A percentile compares a stretch with the other conserved stretches of the same genome.
Evolutionary conservation across 2,113 vertebrate genomes (phyloP).

Genomic region (Suricata suricatta): DNA sequence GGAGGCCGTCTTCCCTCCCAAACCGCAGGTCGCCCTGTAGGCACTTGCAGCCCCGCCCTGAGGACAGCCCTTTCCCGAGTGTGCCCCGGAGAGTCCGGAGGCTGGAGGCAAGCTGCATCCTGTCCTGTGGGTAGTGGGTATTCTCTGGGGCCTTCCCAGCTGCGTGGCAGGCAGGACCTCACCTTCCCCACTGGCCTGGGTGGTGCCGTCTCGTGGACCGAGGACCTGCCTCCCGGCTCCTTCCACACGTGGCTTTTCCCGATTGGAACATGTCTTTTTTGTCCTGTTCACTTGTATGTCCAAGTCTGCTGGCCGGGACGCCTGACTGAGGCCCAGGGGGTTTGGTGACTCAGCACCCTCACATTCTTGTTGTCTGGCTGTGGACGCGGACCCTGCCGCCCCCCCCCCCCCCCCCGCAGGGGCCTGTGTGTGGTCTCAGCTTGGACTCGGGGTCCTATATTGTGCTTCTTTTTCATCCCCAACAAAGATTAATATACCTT

Average conservation of each 20-base stretch:
- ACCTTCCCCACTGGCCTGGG: not conserved
- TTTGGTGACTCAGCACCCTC: not conserved
- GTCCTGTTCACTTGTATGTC: not conserved
- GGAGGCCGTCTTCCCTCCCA: not conserved
- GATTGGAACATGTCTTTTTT: not conserved
- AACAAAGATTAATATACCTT: not conserved
- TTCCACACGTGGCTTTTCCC: not conserved
- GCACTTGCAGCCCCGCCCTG: not conserved
- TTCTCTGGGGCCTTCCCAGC: not conserved
- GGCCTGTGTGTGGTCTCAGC: not conserved
- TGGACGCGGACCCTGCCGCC: not conserved
- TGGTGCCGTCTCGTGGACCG: not conserved
- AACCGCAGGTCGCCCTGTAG: not conserved
- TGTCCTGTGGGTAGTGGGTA: not conserved
- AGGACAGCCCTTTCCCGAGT: not conserved
- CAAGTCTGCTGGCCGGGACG: not conserved
- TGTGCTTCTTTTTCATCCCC: not conserved
- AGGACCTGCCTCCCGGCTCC: too few species aligned
- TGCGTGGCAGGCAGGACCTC: too few species aligned
- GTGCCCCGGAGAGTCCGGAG: not conserved
- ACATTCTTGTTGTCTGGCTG: not conserved
- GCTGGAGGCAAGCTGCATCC: not conserved
- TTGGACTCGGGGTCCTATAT: too few species aligned
- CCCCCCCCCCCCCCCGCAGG: too few species aligned
- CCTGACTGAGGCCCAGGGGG: not conserved